phyloP scores from a whole-genome alignment of 1,140 invertebrate species.

The Schlechtendalia chinensis region DNA sequence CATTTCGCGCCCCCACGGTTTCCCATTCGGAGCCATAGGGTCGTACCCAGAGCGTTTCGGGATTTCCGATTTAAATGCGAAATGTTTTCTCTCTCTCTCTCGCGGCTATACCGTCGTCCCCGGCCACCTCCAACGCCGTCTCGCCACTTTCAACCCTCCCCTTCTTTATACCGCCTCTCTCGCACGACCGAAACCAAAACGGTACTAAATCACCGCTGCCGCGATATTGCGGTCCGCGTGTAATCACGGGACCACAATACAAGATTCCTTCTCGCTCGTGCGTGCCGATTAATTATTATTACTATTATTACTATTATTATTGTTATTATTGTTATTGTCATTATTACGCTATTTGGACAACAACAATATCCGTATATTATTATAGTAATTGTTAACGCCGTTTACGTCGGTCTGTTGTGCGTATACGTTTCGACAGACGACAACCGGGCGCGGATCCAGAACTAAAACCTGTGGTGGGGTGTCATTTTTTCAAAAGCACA shows the following conservation, averaged over 20 bases:
- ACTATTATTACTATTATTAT: conserved; percentile 23
- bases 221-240: conserved; percentile 22
- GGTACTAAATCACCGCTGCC: conserved; percentile 25
- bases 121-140: too few relatives aligned
- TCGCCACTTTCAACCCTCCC: too few relatives aligned
- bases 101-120: too few relatives aligned
- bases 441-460: too few relatives aligned
- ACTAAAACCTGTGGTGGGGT: too few relatives aligned
- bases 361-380: conserved; percentile 11
- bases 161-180: too few relatives aligned
- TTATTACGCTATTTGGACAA: neutral
- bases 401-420: too few relatives aligned
- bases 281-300: conserved; percentile 32
- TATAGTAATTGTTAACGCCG: neutral
- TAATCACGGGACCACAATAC: conserved; percentile 33
- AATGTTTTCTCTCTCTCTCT: conserved; percentile 39
- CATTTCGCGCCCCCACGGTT: neutral
- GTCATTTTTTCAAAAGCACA: too few relatives aligned
- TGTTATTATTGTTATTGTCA: conserved; percentile 14
- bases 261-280: conserved; percentile 3
- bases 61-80: conserved; percentile 47
- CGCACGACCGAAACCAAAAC: neutral
- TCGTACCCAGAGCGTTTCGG: conserved; percentile 16
- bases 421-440: too few relatives aligned
- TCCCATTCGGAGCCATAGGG: conserved; percentile 20